Conservation (phyloP, 2,888 invertebrate species). For the Ametastegia equiseti region DNA sequence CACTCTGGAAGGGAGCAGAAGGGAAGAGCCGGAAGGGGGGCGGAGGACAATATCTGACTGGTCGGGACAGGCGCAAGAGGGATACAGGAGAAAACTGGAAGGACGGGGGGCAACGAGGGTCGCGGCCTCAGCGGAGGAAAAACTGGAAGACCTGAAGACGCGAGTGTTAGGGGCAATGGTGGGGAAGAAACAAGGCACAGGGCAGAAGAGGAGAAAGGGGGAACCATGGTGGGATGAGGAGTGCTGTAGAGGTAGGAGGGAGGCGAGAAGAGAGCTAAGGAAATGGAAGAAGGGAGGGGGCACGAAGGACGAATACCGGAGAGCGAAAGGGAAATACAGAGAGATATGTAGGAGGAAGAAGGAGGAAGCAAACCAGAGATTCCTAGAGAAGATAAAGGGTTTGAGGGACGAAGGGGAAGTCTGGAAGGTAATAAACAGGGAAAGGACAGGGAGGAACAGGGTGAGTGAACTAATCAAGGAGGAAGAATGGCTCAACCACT, state of each 20-base stretch:
- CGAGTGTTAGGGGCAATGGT: too few relatives aligned
- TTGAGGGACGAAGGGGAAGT: not conserved
- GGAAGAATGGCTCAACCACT: not conserved
- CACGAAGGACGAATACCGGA: not conserved
- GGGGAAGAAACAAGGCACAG: not conserved
- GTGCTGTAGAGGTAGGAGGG: not conserved
- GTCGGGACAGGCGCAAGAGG: too few relatives aligned
- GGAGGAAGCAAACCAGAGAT: not conserved
- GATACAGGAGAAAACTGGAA: too few relatives aligned
- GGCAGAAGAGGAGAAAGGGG: too few relatives aligned
- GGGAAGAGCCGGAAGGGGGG: too few relatives aligned
- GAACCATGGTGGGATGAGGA: not conserved
- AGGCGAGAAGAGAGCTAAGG: not conserved
- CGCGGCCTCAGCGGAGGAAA: not conserved
- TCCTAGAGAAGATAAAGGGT: too few relatives aligned
- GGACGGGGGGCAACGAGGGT: too few relatives aligned
- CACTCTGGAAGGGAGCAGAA: too few relatives aligned
- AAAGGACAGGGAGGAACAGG: not conserved
- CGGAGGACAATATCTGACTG: too few relatives aligned
- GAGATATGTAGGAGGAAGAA: not conserved
- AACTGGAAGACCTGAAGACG: too few relatives aligned
- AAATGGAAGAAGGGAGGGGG: not conserved
- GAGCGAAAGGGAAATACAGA: not conserved
- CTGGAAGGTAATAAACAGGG: not conserved
- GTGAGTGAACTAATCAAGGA: not conserved